A percentile compares a stretch with the other conserved stretches of the same genome.
Conservation (phyloP, 2,113 vertebrate species). For the Phalacrocorax pelagicus region DNA sequence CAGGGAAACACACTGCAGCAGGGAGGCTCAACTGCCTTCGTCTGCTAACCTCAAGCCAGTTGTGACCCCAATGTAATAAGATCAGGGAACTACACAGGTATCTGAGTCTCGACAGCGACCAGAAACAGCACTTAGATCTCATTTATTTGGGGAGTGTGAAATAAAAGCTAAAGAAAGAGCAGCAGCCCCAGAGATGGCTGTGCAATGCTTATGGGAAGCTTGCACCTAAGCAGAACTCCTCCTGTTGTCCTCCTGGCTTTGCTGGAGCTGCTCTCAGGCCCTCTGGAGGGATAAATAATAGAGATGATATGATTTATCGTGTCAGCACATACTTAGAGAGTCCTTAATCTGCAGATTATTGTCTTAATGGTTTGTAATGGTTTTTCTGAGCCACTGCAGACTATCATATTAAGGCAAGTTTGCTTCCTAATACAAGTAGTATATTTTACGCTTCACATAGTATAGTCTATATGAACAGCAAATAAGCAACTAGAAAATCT, state of each 20-base stretch:
- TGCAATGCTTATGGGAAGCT: not conserved
- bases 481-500: conserved; percentile 11
- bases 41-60: not conserved
- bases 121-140: not conserved
- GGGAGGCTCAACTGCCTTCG: not conserved
- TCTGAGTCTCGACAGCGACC: not conserved
- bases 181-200: not conserved
- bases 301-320: conserved; percentile 40
- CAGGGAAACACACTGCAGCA: not conserved
- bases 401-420: not conserved
- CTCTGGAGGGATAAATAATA: conserved; percentile 38
- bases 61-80: not conserved
- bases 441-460: not conserved
- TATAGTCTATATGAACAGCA: not conserved
- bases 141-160: not conserved
- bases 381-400: conserved; percentile 32
- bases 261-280: not conserved
- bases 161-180: not conserved
- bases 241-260: not conserved
- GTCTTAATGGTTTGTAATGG: conserved; percentile 49
- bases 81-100: not conserved
- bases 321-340: conserved; percentile 30
- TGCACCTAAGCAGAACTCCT: not conserved
- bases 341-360: conserved; percentile 63
- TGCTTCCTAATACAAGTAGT: not conserved